Conservation (phyloP, 2,113 vertebrate species). For the Chaetodon trifascialis region DNA sequence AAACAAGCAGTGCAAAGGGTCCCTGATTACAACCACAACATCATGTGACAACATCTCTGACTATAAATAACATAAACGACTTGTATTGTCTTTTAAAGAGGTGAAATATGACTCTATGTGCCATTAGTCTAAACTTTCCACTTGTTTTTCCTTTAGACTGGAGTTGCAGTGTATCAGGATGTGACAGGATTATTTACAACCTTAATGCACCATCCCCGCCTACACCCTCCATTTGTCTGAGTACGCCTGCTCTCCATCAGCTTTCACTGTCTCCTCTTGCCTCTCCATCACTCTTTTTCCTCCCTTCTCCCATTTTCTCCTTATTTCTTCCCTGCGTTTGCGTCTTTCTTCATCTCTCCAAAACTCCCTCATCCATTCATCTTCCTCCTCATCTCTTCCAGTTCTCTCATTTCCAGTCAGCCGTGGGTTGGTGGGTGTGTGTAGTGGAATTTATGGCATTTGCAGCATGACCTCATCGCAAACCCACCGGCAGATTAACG, state of each 20-base stretch:
- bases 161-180: conserved; percentile 15
- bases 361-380: conserved; percentile 4
- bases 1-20: neutral
- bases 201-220: conserved; percentile 38
- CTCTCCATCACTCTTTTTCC: conserved; percentile 44
- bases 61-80: neutral
- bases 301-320: neutral
- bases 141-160: conserved; percentile 14
- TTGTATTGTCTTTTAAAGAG: conserved; percentile 1
- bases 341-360: conserved; percentile 8
- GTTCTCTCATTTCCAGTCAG: conserved; percentile 46
- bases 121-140: neutral
- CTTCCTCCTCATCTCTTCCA: neutral
- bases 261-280: conserved; percentile 10
- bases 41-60: neutral
- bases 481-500: conserved; percentile 36
- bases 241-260: conserved; percentile 52
- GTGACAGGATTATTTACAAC: conserved; percentile 52
- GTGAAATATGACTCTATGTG: conserved; percentile 19
- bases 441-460: conserved; percentile 47
- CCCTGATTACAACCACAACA: neutral
- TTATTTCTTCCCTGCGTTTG: neutral
- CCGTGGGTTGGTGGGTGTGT: neutral
- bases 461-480: conserved; percentile 42
- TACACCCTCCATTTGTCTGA: conserved; percentile 59